These are phyloP conservation scores for Drosophila nasuta DNA, from an alignment of 1,140 invertebrate species.

Conservation along the genomic window DNA sequence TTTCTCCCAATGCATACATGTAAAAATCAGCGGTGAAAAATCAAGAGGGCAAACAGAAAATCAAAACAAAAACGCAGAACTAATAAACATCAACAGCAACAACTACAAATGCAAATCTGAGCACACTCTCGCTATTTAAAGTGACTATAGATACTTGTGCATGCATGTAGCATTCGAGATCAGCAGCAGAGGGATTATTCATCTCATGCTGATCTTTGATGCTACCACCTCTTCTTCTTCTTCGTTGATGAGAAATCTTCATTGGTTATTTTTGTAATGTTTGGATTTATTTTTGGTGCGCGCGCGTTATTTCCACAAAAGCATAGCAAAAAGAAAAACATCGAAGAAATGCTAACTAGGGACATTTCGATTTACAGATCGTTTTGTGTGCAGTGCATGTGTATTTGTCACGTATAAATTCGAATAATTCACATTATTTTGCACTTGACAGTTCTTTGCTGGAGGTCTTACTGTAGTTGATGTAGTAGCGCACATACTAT, in stretches of 20 bases:
- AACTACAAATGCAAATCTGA: slow-evolving; percentile 50
- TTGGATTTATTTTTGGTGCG: slow-evolving; percentile 79
- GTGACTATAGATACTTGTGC: slow-evolving; percentile 29
- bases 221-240: slow-evolving; percentile 36
- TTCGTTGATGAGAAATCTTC: slow-evolving; percentile 45
- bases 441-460: background rate
- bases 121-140: slow-evolving; percentile 42
- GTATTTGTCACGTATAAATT: slow-evolving; percentile 14
- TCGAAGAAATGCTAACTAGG: slow-evolving; percentile 50
- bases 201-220: slow-evolving; percentile 65
- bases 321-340: slow-evolving; percentile 68
- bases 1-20: background rate
- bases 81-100: slow-evolving; percentile 60
- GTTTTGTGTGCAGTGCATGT: slow-evolving; percentile 22
- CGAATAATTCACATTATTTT: background rate
- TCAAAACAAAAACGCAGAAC: slow-evolving; percentile 79
- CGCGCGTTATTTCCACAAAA: slow-evolving; percentile 61
- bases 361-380: slow-evolving; percentile 36
- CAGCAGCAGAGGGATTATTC: slow-evolving; percentile 64
- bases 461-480: slow-evolving; percentile 51
- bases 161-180: slow-evolving; percentile 42
- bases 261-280: slow-evolving; percentile 76
- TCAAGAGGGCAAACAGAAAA: slow-evolving; percentile 46
- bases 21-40: background rate
- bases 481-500: background rate